Base-by-base conservation (phyloP, 2,888 invertebrate genomes). In the Trissoscelio sp. region DNA sequence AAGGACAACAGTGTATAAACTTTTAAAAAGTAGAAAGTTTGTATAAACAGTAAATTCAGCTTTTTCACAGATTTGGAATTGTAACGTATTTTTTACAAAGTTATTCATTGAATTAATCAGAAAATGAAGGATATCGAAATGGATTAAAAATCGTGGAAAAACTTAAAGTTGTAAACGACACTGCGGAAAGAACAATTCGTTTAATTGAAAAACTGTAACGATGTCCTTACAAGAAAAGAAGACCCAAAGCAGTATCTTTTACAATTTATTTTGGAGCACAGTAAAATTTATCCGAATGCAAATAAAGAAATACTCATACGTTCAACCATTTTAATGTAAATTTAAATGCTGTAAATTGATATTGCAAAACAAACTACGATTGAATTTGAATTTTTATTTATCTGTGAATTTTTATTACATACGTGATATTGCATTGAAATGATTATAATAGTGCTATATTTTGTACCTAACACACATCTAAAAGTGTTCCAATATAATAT, bases 161-260 rank as follows among this genome's bases (percentile, higher is more conserved):
- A 18, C 18, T 55, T 11, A 58, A 57, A 34, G 34, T 57, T 16
- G 34, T 57, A 18, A 57, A 57, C 20, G 57, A 57, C 20, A 11
- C 14, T 37, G 57, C 57, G 12, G 57, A 57, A 37, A 4, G 57
- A 11, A 18, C 20, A 6, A n/a, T 57, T 2, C 16, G n/a, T 3
- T 57, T 53, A 14, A 53, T 31, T n/a, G 14, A 11, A 14, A n/a
- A 31, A 53, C 2, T 53, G 28, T 28, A 53, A 53, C 28, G 6
- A 12, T 7, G 18, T 28, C 2, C 12, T 28, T 1, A 28, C 53
- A 12, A 53, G 12, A 53, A 31, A 53, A n/a, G 53, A 53, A 53
- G 31, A 53, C 2, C 53, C 28, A 9, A 24, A 28, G 11, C 53
- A 53, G 12, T 53, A 14, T 31, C 2, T 53, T 28, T 14, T 53